These are phyloP conservation scores for Grapholita molesta DNA, from an alignment of 1,140 invertebrate genomes.

Conservation along the genomic window DNA sequence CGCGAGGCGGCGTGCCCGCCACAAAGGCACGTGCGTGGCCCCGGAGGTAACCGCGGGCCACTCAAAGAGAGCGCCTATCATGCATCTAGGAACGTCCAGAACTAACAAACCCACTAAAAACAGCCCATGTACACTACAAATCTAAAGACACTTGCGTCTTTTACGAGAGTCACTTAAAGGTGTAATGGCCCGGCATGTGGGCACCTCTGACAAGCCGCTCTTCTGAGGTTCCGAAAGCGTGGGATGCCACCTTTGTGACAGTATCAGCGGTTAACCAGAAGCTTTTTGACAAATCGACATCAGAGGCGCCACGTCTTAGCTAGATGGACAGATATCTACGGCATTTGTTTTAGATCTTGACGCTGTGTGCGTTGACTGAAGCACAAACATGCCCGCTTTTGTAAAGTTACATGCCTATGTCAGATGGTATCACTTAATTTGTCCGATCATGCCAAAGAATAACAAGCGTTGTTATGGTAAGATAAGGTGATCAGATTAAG, in stretches of 20 bases:
- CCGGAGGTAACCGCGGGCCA: slow-evolving; percentile 42
- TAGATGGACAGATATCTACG: slow-evolving; percentile 5
- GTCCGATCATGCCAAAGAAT: not conserved
- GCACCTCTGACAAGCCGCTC: slow-evolving; percentile 53
- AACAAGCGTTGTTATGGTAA: not conserved
- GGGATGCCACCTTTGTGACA: slow-evolving; percentile 46
- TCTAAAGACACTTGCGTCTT: not conserved
- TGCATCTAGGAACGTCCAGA: slow-evolving; percentile 56
- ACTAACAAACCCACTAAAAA: not conserved
- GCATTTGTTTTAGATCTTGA: slow-evolving; percentile 2
- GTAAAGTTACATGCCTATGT: not conserved
- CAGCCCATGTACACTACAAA: not conserved
- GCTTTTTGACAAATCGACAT: slow-evolving; percentile 30
- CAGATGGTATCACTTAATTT: not conserved
- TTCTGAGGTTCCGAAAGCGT: slow-evolving; percentile 41
- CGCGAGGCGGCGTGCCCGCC: slow-evolving; percentile 50
- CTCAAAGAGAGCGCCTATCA: slow-evolving; percentile 59
- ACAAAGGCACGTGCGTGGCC: slow-evolving; percentile 70
- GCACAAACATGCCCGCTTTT: not conserved
- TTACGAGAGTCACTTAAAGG: slow-evolving; percentile 28
- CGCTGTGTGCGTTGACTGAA: not conserved
- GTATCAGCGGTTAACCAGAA: slow-evolving; percentile 40
- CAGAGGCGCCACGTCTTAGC: slow-evolving; percentile 36
- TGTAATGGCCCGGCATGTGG: slow-evolving; percentile 64
- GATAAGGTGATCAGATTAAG: not conserved